Base-by-base conservation (phyloP, 2,113 vertebrate species). In the Ascaphus truei region DNA sequence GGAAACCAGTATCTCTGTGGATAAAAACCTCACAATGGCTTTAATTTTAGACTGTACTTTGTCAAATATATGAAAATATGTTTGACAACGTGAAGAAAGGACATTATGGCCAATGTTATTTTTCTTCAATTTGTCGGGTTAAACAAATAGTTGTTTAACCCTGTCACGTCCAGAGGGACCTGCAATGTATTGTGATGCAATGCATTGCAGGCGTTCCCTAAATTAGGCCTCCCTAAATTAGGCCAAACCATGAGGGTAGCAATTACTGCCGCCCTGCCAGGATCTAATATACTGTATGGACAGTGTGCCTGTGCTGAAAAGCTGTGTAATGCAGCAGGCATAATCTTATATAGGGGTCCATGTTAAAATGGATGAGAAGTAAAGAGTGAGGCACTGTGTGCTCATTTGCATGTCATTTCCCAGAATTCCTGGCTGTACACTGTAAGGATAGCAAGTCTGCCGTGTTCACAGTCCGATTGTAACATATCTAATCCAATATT, bases 1-100 rank as follows among this genome's bases (percentile, higher is more conserved):
- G 67, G 67, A 41, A 71, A 71, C 67, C 67, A 61, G 57, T 43
- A 71, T 61, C 67, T 71, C 56, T 57, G 15, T 25, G 45, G 67
- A 61, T 51, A 63, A 43, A 47, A 37, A 22, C 7, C 45, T 55
- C 66, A 60, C 67, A 60, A 71, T 61, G 52, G 67, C 67, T 52
- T 61, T 71, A 39, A 71, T 71, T 71, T 71, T 47, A 61, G 26
- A 15, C 67, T 71, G 41, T 34, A 52, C 33, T 61, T 71, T 41
- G 33, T 23, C 31, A 41, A 30, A 39, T 50, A 12, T 50, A 50
- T 23, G 25, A 34, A 27, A 27, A 27, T 39, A 37, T 41, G 6
- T 71, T 61, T 51, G 11, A n/a, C 33, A 51, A 33, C 51, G 67
- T 60, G 57, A 61, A 61, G 45, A 29, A 61, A 37, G 23, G 47